These are phyloP conservation scores for Dendrolimus punctatus DNA, from an alignment of 1,140 invertebrate species.

Conservation along the genomic window DNA sequence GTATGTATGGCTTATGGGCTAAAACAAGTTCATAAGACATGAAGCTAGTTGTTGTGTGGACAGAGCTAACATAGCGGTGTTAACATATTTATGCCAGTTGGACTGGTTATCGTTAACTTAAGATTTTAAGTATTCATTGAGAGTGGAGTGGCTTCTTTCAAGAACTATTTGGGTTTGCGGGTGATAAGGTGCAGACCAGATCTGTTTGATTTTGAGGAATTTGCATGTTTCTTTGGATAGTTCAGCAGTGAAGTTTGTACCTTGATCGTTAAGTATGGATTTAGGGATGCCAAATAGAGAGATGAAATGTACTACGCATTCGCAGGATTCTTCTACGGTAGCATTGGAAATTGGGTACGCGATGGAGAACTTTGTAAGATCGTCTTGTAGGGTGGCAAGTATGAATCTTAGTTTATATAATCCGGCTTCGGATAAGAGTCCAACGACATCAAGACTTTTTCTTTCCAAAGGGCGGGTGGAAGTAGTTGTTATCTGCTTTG, in stretches of 20 bases:
- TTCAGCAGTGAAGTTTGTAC: too few relatives aligned
- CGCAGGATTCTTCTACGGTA: slow-evolving; percentile 4
- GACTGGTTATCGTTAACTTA: slow-evolving; percentile 6
- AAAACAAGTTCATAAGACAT: slow-evolving; percentile 4
- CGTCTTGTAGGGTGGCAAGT: slow-evolving; percentile 1
- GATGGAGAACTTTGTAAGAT: too few relatives aligned
- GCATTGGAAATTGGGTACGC: too few relatives aligned
- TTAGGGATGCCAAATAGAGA: too few relatives aligned
- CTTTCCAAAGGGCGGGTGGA: slow-evolving; percentile 14
- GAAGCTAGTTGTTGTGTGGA: slow-evolving; percentile 3
- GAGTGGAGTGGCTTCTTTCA: slow-evolving; percentile 2
- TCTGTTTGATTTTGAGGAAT: too few relatives aligned
- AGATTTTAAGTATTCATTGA: slow-evolving; percentile 11
- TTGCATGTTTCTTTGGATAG: too few relatives aligned
- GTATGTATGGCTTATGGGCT: slow-evolving; percentile 4
- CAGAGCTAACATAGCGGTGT: slow-evolving; percentile 2
- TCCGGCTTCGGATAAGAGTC: slow-evolving; percentile 13
- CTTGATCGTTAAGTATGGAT: too few relatives aligned
- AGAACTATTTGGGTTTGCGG: too few relatives aligned
- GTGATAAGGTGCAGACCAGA: too few relatives aligned
- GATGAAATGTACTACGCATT: slow-evolving; percentile 4
- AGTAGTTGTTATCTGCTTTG: slow-evolving; percentile 14
- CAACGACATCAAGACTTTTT: slow-evolving; percentile 14
- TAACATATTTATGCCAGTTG: slow-evolving; percentile 7
- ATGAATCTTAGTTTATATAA: slow-evolving; percentile 3